Evolutionary conservation across 2,113 vertebrate genomes (phyloP).

Genomic region (Scortum barcoo): DNA sequence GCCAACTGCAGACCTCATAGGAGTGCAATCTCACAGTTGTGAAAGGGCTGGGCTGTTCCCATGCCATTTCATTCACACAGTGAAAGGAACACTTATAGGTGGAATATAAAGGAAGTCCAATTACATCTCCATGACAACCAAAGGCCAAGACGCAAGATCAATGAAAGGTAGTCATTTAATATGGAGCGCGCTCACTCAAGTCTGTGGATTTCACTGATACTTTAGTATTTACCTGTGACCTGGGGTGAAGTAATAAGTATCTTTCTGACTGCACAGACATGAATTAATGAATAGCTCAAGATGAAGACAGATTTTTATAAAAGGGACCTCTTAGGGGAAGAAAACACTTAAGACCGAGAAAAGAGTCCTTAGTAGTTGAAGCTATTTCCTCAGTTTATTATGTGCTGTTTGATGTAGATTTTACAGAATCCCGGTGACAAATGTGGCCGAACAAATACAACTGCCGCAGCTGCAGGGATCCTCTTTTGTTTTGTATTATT

Average conservation of each 20-base stretch:
- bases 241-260: conserved; percentile 1
- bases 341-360: neutral
- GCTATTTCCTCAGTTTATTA: neutral
- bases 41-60: conserved; percentile 69
- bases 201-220: conserved; percentile 27
- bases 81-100: conserved; percentile 70
- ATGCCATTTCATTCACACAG: conserved; percentile 66
- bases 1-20: conserved; percentile 58
- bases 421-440: neutral
- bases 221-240: conserved; percentile 26
- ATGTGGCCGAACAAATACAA: neutral
- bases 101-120: conserved; percentile 72
- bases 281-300: conserved; percentile 26
- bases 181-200: conserved; percentile 37
- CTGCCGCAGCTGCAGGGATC: neutral
- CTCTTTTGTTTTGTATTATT: neutral
- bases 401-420: conserved; percentile 5
- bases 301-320: neutral
- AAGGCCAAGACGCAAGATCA: conserved; percentile 57
- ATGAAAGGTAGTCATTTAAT: conserved; percentile 56
- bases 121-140: conserved; percentile 73
- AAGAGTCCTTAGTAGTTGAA: neutral
- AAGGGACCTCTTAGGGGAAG: neutral
- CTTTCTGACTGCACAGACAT: neutral
- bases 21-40: conserved; percentile 64